A percentile compares a stretch with the other conserved stretches of the same genome.
These are phyloP conservation scores for Halocynthia aurantium DNA, from an alignment of 23 tunicate species.

Conservation along the genomic window DNA sequence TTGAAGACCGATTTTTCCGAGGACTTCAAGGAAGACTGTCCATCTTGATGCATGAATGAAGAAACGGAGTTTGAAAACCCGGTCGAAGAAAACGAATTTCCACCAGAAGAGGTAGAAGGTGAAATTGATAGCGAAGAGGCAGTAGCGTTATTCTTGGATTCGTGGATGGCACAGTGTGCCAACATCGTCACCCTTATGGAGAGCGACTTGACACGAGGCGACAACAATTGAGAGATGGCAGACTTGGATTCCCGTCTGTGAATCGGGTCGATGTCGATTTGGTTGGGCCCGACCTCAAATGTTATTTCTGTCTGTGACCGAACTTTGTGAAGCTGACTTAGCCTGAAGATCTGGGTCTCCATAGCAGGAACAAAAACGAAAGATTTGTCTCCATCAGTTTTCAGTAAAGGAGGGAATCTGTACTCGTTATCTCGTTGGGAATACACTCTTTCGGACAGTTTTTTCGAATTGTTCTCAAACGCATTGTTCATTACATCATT, in stretches of 20 bases:
- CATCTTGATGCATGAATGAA: conserved; percentile 12
- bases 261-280: conserved; percentile 10
- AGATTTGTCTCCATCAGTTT: conserved; percentile 2
- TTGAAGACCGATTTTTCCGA: conserved; percentile 4
- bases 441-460: neutral
- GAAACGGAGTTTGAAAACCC: conserved; percentile 1
- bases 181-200: conserved; percentile 14
- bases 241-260: conserved; percentile 7
- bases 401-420: conserved; percentile 17
- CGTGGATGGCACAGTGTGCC: conserved; percentile 18
- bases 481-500: conserved; percentile 9
- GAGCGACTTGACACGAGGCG: conserved; percentile 4
- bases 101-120: conserved; percentile 19
- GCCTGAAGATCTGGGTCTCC: conserved; percentile 15
- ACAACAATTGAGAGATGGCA: neutral
- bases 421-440: conserved; percentile 3
- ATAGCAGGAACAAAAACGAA: conserved; percentile 20
- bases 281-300: conserved; percentile 3
- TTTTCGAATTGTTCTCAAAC: neutral
- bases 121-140: conserved; percentile 17
- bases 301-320: conserved; percentile 4
- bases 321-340: conserved; percentile 12
- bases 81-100: neutral
- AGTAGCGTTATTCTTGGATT: neutral
- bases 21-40: neutral